Conservation (phyloP, 2,797 vertebrate species). For the Alca torda region DNA sequence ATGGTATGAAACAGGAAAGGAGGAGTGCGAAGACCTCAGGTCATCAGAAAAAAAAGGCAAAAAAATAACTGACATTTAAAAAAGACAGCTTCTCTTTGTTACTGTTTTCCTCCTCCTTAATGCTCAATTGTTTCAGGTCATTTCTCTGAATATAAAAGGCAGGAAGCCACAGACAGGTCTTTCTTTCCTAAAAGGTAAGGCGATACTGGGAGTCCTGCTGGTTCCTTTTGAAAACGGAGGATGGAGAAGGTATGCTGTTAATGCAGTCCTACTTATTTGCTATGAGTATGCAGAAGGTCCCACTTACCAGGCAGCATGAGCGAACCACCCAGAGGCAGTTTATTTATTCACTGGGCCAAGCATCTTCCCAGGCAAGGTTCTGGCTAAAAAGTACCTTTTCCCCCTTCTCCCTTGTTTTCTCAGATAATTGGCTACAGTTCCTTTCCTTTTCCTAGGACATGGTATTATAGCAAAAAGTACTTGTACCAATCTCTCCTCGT, state of each 20-base stretch:
- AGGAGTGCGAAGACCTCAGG: constrained; percentile 9
- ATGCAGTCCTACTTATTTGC: not conserved
- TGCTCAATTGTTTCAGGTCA: not conserved
- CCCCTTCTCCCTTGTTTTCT: not conserved
- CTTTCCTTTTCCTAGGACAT: not conserved
- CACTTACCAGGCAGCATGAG: not conserved
- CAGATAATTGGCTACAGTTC: not conserved
- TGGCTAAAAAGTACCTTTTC: not conserved
- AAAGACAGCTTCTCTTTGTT: not conserved
- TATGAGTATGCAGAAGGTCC: not conserved
- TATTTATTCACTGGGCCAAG: not conserved
- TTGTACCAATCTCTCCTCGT: not conserved
- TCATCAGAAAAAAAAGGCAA: not conserved
- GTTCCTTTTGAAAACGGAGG: not conserved
- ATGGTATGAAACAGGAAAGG: not conserved
- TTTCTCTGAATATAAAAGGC: not conserved
- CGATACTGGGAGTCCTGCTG: not conserved
- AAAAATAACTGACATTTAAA: not conserved
- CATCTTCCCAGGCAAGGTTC: not conserved
- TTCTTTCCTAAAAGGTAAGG: not conserved
- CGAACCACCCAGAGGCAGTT: not conserved
- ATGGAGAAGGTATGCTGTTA: not conserved
- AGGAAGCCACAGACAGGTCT: not conserved
- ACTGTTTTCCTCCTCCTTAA: not conserved
- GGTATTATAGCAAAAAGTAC: not conserved